Evolutionary conservation across 2,888 invertebrate genomes (phyloP), one percentile per base, ranked within the genome.

Genomic region (Euphydryas editha): DNA sequence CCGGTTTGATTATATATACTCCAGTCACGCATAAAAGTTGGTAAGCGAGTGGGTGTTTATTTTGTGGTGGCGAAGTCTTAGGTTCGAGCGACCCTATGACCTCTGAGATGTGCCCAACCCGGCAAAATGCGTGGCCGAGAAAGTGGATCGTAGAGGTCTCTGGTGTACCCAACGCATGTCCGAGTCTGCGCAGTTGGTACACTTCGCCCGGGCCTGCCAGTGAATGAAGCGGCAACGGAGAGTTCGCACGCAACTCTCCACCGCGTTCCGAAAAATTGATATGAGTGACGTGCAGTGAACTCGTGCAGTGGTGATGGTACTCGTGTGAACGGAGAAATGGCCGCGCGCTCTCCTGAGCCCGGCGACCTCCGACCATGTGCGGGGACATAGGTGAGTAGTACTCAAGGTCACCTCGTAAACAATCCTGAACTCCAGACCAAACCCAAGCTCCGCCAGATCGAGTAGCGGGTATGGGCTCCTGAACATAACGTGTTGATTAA

Each of bases 181-280:
- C 83, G 89, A 84, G 85, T 78, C 79, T 92, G 92, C 92, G 92
- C 91, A 82, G 60, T 82, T 68, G 65, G 69, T 65, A 63, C 75
- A 67, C 68, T 77, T 82, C 79, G 83, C 88, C 88, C 90, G 88
- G 90, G 88, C 84, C 81, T 80, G 80, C 80, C 90, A 92, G 92
- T 92, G 90, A 89, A 90, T 90, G 92, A 80, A 83, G 75, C 75
- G 80, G 75, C 81, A 69, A 76, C 72, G 72, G 81, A 69, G 77
- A 74, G 83, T 83, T 83, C 87, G 88, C 79, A 76, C 75, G 74
- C 69, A 68, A 66, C 72, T 72, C 72, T 72, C 70, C 73, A 71
- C 65, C 67, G 73, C 68, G 54, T 70, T 69, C 71, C 75, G 75
- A 73, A 72, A 70, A 70, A 76, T 78, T 82, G 82, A 74, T 79